Base-by-base conservation (phyloP, 2,113 vertebrate species). In the Sprattus sprattus region DNA sequence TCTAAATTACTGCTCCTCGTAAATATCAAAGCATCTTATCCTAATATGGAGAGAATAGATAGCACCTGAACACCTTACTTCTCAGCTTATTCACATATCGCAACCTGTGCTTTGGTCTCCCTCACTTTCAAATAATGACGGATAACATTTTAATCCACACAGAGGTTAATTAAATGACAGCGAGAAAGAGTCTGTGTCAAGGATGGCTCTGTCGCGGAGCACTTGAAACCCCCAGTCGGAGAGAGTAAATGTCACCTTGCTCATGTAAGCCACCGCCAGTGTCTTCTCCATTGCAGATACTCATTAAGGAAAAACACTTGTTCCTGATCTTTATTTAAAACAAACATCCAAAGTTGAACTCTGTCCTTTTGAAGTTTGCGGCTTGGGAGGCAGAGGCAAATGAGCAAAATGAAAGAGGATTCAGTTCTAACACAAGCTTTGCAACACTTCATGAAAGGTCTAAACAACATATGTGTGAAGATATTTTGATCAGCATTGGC, bases 241-340 rank as follows among this genome's bases (percentile, higher is more conserved):
- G 60, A 85, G 87, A 88, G 89, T 88, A 91, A 92, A 91, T 92
- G 91, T 92, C 90, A 92, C 84, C 81, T 86, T 89, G 85, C 88
- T 82, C 50, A 4, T 39, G 80, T 67, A 45, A 78, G 47, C 46
- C 80, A 82, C 85, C 32, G 75, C 82, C 82, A 22, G 45, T 80
- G 82, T 87, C 50, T 82, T 54, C 82, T 67, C 85, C 82, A 88
- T 90, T 89, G 89, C 82, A 88, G 83, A 44, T 83, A 83, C 84
- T 88, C 87, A 84, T 91, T 91, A 90, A 88, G 84, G 85, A 86
- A 88, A 86, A 86, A 82, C 86, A 84, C 86, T 86, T 82, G 60
- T 83, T 91, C 88, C 83, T 84, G 82, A 85, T 88, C 86, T 88
- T 89, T 84, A 85, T 87, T 89, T 87, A 86, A 91, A 86, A 86